Base-by-base conservation (phyloP, 1,140 invertebrate species). In the Dinoponera quadriceps region DNA sequence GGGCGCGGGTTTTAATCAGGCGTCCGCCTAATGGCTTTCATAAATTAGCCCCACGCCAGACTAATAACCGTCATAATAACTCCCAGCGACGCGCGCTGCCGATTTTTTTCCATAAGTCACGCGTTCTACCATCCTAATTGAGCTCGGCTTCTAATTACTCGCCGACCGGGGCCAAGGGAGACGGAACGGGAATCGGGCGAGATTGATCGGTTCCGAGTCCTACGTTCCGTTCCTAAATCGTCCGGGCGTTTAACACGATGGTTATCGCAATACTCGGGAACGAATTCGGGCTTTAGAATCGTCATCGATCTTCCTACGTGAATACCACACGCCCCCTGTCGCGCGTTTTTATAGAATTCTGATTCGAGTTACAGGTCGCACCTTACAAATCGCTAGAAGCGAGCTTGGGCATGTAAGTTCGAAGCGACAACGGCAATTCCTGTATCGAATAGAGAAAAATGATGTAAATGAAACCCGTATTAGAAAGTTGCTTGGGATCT, bases 41-140 rank as follows among this genome's bases (percentile, higher is more conserved):
- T 83, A 55, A 85, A 82, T 85, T 74, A 68, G 14, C 33, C 55
- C n/a, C 4, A 27, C 18, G 59, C 33, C 38, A 14, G 57, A 14
- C 49, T 63, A 77, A 86, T 57, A 29, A 57, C 51, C 49, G 71
- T 51, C 49, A 68, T 29, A 60, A 86, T 83, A 77, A 72, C 57
- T 80, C 38, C 57, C 54, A 65, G 16, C 54, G 20, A 63, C 55
- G 66, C 59, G 85, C 44, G 25, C 82, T 77, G 44, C 18, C 62
- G 48, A 68, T 69, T 51, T 84, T n/a, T 81, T 48, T 63, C 77
- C 48, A 81, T 57, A 69, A 62, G 66, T 80, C 48, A 69, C 55
- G 59, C 59, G 59, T 27, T 65, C 48, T 71, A 71, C 22, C 75
- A 44, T 29, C 25, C 60, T 65, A 82, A 82, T 82, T 82, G 63